phyloP scores from a whole-genome alignment of 2,113 vertebrate species.

The Pseudopodoces humilis region DNA sequence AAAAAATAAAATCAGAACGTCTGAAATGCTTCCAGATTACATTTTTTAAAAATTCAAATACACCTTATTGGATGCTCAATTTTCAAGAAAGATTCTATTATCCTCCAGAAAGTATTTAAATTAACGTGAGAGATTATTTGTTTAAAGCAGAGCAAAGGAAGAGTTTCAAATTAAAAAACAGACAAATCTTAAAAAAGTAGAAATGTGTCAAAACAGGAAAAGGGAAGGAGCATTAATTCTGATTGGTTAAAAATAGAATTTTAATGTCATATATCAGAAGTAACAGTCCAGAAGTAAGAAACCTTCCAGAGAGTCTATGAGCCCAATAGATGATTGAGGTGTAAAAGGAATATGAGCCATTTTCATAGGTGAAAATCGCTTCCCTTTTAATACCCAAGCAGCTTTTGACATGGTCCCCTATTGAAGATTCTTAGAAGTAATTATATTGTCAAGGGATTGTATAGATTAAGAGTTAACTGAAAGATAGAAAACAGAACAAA shows the following conservation, averaged over 20 bases:
- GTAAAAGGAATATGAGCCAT: not conserved
- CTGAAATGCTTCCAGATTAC: not conserved
- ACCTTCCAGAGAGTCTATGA: not conserved
- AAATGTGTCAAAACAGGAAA: not conserved
- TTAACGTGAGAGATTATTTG: not conserved
- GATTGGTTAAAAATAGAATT: not conserved
- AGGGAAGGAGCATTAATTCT: not conserved
- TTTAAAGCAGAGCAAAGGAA: not conserved
- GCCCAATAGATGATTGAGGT: not conserved
- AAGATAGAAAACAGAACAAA: not conserved
- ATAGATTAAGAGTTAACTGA: not conserved
- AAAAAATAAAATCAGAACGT: not conserved
- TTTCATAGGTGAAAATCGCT: not conserved
- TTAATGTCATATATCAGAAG: not conserved
- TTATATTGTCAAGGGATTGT: not conserved
- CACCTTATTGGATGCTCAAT: accelerated
- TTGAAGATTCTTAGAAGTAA: not conserved
- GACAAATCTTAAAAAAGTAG: not conserved
- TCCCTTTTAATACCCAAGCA: not conserved
- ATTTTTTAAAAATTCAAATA: not conserved
- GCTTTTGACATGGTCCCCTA: not conserved
- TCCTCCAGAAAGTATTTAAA: not conserved
- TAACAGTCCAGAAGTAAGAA: not conserved
- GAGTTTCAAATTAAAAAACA: not conserved
- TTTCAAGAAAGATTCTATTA: not conserved